These are phyloP conservation scores for Sardina pilchardus DNA, from an alignment of 2,113 vertebrate genomes.

Conservation along the genomic window DNA sequence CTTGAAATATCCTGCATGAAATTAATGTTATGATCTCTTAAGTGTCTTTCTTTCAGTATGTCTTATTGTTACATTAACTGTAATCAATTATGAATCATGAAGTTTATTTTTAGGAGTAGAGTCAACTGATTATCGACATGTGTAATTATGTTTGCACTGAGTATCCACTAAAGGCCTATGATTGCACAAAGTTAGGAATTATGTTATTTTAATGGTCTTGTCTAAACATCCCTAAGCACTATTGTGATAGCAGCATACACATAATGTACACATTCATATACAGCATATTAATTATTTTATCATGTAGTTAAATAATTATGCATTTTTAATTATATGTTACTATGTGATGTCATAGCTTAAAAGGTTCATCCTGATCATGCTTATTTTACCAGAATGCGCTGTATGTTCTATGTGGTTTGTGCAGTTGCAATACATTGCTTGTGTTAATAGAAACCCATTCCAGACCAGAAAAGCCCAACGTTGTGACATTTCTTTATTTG, in stretches of 20 bases:
- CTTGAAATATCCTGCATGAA: slow-evolving; percentile 22
- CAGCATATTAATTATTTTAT: background rate
- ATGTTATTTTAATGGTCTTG: background rate
- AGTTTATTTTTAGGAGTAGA: slow-evolving; percentile 12
- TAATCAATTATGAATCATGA: background rate
- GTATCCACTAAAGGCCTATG: slow-evolving; percentile 18
- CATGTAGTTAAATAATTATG: background rate
- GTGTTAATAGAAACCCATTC: no score
- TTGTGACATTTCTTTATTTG: no score
- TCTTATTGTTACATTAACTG: slow-evolving; percentile 23
- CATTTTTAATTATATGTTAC: background rate
- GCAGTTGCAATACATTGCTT: no score
- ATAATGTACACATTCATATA: background rate
- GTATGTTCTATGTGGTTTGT: no score
- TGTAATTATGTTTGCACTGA: slow-evolving; percentile 30
- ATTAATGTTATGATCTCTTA: slow-evolving; percentile 6
- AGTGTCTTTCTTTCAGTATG: slow-evolving; percentile 7
- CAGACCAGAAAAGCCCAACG: no score
- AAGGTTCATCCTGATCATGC: background rate
- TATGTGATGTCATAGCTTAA: background rate
- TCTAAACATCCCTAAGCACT: background rate
- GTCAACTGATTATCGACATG: background rate
- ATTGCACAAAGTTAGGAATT: background rate
- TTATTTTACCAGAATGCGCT: background rate
- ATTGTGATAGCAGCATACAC: background rate